A percentile compares a stretch with the other conserved stretches of the same genome.
Conservation (phyloP, 2,888 invertebrate genomes). For the Dichetophora obliterata region DNA sequence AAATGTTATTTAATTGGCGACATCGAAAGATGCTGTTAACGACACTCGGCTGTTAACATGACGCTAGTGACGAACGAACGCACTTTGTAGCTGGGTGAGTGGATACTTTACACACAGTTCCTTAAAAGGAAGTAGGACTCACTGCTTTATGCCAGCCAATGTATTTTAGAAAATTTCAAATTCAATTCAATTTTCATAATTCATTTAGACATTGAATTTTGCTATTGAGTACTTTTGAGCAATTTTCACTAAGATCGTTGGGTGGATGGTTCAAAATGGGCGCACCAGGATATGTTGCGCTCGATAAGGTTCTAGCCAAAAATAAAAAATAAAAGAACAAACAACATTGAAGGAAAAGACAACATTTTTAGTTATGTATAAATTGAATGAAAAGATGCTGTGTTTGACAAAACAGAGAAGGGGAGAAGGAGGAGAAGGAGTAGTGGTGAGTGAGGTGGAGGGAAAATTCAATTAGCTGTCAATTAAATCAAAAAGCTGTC, state of each 20-base stretch:
- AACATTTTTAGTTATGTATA: background rate
- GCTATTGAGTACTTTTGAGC: constrained; percentile 46
- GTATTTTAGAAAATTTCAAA: constrained; percentile 39
- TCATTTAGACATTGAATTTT: constrained; percentile 50
- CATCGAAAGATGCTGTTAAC: constrained; percentile 26
- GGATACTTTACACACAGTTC: background rate
- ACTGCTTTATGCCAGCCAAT: constrained; percentile 3
- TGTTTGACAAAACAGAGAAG: background rate
- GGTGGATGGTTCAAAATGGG: background rate
- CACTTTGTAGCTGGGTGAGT: background rate
- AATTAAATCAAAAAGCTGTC: constrained; percentile 60
- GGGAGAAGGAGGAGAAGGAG: background rate
- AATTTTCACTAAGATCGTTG: background rate
- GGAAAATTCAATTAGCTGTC: constrained; percentile 58
- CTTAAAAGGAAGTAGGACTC: background rate
- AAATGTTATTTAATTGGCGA: constrained; percentile 39
- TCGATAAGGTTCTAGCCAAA: background rate
- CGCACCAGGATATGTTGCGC: background rate
- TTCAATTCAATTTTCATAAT: constrained; percentile 54
- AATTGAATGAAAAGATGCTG: background rate
- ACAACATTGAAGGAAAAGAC: background rate
- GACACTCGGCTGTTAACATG: background rate
- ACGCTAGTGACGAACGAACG: background rate
- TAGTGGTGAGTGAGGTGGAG: background rate
- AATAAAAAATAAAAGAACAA: background rate